These are phyloP conservation scores for Metallyticus violacea DNA, from an alignment of 2,888 invertebrate species.

Conservation along the genomic window DNA sequence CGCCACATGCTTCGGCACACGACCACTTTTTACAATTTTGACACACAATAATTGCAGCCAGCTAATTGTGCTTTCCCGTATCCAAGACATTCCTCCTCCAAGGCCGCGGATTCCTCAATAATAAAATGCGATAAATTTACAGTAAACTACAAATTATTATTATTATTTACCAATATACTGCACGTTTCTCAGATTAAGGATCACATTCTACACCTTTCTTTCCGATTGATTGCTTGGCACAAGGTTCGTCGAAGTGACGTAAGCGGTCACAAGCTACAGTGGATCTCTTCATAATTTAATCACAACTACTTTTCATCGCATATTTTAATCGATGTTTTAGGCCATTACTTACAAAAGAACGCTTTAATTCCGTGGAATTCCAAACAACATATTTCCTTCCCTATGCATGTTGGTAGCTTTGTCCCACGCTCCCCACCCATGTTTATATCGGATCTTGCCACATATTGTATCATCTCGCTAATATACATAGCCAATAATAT, in stretches of 20 bases:
- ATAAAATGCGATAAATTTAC: no score
- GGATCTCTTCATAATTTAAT: neutral
- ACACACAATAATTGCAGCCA: constrained; percentile 59
- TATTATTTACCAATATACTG: no score
- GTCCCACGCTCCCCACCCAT: neutral
- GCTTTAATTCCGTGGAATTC: neutral
- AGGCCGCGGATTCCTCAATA: no score
- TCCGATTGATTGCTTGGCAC: neutral
- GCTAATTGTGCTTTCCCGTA: constrained; percentile 43
- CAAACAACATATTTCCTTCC: neutral
- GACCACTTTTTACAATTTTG: constrained; percentile 73
- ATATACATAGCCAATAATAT: no score
- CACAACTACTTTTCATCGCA: neutral
- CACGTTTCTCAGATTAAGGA: no score
- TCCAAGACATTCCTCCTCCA: constrained; percentile 45
- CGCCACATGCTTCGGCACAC: constrained; percentile 87
- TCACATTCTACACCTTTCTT: neutral
- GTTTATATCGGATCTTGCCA: neutral
- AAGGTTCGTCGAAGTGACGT: neutral
- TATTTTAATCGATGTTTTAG: neutral
- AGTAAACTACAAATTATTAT: no score
- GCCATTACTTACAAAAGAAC: neutral
- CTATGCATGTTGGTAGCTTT: neutral
- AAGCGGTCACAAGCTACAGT: neutral
- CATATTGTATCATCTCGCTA: neutral